Evolutionary conservation across 1,140 invertebrate genomes (phyloP), one percentile per base, ranked within the genome.

Genomic region (Aradophagus sp.): DNA sequence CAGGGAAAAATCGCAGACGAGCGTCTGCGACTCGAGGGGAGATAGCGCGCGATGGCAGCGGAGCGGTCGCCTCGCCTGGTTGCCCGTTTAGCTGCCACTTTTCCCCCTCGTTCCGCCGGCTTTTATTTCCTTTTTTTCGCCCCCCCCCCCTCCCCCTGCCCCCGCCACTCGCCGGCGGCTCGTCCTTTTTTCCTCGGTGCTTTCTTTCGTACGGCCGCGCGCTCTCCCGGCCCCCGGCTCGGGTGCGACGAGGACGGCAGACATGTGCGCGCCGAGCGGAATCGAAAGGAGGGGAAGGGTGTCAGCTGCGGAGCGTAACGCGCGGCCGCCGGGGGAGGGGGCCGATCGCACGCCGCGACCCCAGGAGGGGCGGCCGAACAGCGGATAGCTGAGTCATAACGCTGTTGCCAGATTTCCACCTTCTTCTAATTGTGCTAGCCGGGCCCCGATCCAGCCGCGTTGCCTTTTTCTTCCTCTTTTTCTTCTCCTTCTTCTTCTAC

Each of bases 301-400:
- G 79, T 82, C 80, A 84, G 82, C 82, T 80, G 81, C 79, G 75
- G 58, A 63, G 41, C 39, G 65, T 42, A 70, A 34, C 45, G 52
- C 5, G 36, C 20, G 35, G 32, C 6, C 38, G n/a, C 59, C 15
- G 14, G 26, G 35, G 26, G 52, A 62, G 32, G 65, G 61, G 29
- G 63, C 53, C 55, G 32, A 67, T 65, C 29, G 70, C 56, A 55
- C 38, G 36, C 66, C 66, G 70, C 56, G 53, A 67, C 63, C 63
- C 63, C 39, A 17, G 67, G 65, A 65, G 68, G 76, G 58, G 61
- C 56, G 73, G 62, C 44, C 38, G 34, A 52, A 58, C 53, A 58
- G 52, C 62, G 44, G 70, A 63, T 81, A 82, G 82, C 81, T 84
- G 84, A 85, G 77, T 84, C 83, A 84, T 84, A 84, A 77, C 83